phyloP scores from a whole-genome alignment of 2,113 vertebrate species.

The Gulo gulo region DNA sequence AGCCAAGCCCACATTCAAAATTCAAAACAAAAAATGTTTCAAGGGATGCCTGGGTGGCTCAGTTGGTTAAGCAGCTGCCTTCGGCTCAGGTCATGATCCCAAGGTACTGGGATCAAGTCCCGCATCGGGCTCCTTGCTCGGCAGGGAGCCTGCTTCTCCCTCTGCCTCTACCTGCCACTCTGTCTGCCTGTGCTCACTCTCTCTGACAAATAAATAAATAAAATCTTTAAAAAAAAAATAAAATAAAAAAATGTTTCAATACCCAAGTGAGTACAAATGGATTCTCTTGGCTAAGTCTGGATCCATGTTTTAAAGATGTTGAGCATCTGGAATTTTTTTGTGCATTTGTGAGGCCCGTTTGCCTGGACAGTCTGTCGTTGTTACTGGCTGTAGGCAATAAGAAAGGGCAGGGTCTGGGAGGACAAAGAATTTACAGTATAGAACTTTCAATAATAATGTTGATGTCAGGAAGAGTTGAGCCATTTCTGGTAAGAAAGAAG shows the following conservation, averaged over 20 bases:
- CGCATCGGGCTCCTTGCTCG: too few relatives aligned
- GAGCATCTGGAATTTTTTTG: slow-evolving; percentile 21
- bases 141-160: too few relatives aligned
- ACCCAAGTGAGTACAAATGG: neutral
- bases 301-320: slow-evolving; percentile 14
- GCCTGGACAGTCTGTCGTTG: slow-evolving; percentile 18
- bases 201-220: too few relatives aligned
- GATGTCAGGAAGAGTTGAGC: slow-evolving; percentile 54
- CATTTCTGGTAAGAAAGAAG: slow-evolving; percentile 69
- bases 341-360: slow-evolving; percentile 43
- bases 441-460: slow-evolving; percentile 55
- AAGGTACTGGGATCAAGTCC: too few relatives aligned
- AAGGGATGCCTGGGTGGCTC: too few relatives aligned
- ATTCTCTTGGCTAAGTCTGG: neutral
- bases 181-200: too few relatives aligned
- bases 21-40: slow-evolving; percentile 19
- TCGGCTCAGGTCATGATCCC: too few relatives aligned
- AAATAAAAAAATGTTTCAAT: slow-evolving; percentile 31
- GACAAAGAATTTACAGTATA: slow-evolving; percentile 69
- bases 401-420: slow-evolving; percentile 68
- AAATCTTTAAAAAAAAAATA: too few relatives aligned
- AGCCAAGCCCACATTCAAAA: neutral
- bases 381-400: slow-evolving; percentile 35
- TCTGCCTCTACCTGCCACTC: too few relatives aligned
- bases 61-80: too few relatives aligned